Percentiles rank a stretch among this genome's conserved stretches.
These are phyloP conservation scores for Dascillus cervinus DNA, from an alignment of 2,888 invertebrate genomes.

Conservation along the genomic window DNA sequence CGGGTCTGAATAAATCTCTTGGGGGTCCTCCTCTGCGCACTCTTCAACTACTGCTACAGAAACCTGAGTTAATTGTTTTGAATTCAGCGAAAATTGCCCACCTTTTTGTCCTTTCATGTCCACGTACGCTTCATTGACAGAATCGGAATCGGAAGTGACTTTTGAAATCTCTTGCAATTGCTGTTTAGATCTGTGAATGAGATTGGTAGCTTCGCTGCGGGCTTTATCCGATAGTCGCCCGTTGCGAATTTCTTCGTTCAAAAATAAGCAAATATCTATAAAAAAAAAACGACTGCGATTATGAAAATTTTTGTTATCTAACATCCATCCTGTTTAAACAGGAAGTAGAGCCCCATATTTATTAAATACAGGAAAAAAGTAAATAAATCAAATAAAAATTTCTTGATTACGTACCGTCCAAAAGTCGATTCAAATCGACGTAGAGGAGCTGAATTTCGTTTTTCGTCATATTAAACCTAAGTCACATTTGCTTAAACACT, in stretches of 20 bases:
- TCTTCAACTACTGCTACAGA: too few relatives aligned
- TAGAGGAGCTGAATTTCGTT: conserved; percentile 9
- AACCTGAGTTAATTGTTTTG: too few relatives aligned
- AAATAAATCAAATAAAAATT: not conserved
- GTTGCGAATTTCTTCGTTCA: conserved; percentile 13
- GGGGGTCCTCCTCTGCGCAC: conserved; percentile 3
- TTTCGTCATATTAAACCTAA: conserved; percentile 9
- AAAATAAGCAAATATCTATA: conserved; percentile 18
- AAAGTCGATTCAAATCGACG: conserved; percentile 7
- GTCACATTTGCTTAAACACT: too few relatives aligned
- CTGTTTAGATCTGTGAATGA: conserved; percentile 14
- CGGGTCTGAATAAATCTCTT: conserved; percentile 13
- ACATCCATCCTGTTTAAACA: too few relatives aligned
- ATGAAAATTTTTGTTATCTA: too few relatives aligned
- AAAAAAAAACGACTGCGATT: too few relatives aligned
- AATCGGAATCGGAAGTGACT: conserved; percentile 3
- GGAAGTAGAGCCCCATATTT: too few relatives aligned
- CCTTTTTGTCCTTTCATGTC: conserved; percentile 11
- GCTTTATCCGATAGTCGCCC: conserved; percentile 12
- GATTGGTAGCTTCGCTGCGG: conserved; percentile 8
- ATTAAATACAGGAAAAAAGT: too few relatives aligned
- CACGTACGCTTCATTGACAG: conserved; percentile 8
- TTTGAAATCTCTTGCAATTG: conserved; percentile 10
- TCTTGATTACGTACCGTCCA: conserved; percentile 7
- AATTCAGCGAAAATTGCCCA: too few relatives aligned